These are phyloP conservation scores for Nomada hirtipes DNA, from an alignment of 2,888 invertebrate genomes.

Conservation along the genomic window DNA sequence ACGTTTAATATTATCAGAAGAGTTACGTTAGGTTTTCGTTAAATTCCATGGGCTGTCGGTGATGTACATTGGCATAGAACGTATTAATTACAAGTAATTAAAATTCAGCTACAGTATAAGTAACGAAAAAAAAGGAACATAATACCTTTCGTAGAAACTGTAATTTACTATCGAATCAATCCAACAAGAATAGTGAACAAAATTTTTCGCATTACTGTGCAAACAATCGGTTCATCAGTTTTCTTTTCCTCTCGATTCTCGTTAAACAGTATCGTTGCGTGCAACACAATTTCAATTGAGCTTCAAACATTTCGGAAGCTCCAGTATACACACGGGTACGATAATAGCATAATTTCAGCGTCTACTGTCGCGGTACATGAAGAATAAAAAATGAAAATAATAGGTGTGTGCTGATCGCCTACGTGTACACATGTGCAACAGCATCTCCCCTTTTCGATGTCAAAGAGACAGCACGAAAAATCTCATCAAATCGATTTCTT, in stretches of 20 bases:
- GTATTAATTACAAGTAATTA: conserved; percentile 4
- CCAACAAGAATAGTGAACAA: not conserved
- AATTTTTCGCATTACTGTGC: not conserved
- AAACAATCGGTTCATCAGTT: not conserved
- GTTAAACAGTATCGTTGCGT: not conserved
- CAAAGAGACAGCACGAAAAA: conserved; percentile 8
- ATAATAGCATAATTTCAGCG: conserved; percentile 9
- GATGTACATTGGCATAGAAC: not conserved
- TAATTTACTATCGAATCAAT: not conserved
- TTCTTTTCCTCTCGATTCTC: no score
- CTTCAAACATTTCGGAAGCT: not conserved
- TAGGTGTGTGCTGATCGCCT: not conserved
- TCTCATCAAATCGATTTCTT: not conserved
- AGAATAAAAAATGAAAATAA: not conserved
- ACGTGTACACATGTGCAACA: conserved; percentile 5
- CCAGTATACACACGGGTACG: not conserved
- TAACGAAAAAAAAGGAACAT: conserved; percentile 17
- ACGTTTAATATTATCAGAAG: not conserved
- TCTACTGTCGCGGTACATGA: conserved; percentile 10
- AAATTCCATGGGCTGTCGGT: not conserved
- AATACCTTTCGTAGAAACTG: not conserved
- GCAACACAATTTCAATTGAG: not conserved
- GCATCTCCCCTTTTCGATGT: not conserved
- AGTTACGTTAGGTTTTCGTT: not conserved
- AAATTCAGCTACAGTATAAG: not conserved